Evolutionary conservation across 2,797 vertebrate genomes (phyloP).

Genomic region (Alexandromys oeconomus): DNA sequence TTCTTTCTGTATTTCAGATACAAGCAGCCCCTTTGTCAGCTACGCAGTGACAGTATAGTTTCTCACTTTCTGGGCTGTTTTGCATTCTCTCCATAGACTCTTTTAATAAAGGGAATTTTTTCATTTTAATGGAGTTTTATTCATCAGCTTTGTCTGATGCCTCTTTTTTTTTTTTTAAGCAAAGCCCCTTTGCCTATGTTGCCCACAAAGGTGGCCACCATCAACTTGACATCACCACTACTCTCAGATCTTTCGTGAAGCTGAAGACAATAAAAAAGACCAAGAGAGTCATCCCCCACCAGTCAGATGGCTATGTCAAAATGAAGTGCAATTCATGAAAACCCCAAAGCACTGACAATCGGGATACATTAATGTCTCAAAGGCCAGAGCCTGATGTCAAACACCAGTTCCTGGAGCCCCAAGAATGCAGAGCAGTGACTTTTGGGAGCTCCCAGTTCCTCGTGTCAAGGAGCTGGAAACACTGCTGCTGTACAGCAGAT

Average conservation of each 20-base stretch:
- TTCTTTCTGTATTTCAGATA: neutral
- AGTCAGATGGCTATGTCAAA: neutral
- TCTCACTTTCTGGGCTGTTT: neutral
- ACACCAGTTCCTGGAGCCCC: neutral
- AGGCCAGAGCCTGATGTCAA: neutral
- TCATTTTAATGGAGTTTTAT: constrained; percentile 9
- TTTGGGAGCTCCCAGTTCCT: neutral
- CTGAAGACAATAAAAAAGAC: neutral
- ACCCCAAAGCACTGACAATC: neutral
- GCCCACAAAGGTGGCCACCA: neutral
- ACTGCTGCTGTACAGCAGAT: neutral
- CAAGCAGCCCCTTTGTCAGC: neutral
- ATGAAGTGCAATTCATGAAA: neutral
- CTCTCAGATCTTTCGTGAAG: neutral
- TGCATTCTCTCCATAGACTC: neutral
- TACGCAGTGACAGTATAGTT: neutral
- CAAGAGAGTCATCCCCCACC: neutral
- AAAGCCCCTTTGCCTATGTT: neutral
- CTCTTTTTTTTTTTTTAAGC: neutral
- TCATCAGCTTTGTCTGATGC: neutral
- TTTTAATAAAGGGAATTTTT: neutral
- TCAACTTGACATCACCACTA: neutral
- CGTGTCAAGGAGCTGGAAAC: neutral
- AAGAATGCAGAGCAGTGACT: neutral
- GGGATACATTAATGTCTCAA: neutral